phyloP scores from a whole-genome alignment of 2,888 invertebrate genomes.

The Eumerus sabulonum region DNA sequence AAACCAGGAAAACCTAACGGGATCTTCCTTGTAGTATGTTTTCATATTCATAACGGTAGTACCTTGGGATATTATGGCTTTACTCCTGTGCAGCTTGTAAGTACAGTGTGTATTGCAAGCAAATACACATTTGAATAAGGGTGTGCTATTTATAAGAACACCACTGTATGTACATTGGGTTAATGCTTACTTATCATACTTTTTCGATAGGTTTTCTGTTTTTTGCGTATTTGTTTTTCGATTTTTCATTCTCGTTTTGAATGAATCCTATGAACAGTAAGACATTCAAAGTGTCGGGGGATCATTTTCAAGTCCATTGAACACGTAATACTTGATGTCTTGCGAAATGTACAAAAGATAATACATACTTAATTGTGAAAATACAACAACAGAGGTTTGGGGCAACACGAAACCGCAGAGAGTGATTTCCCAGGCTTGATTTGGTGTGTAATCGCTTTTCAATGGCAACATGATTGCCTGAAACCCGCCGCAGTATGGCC shows the following conservation, averaged over 20 bases:
- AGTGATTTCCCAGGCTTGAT: slow-evolving; percentile 35
- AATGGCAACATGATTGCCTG: slow-evolving; percentile 48
- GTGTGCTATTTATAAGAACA: no score
- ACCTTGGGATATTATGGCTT: no score
- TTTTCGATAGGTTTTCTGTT: slow-evolving; percentile 1
- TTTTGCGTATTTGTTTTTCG: slow-evolving; percentile 13
- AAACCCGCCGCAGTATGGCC: slow-evolving; percentile 15
- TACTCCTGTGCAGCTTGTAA: no score
- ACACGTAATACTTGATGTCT: slow-evolving; percentile 54
- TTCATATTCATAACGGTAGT: no score
- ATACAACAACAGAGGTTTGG: slow-evolving; percentile 13
- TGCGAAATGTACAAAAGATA: slow-evolving; percentile 47
- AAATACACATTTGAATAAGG: no score
- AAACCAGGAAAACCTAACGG: no score
- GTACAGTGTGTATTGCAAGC: no score
- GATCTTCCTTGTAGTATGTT: no score
- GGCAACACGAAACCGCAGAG: slow-evolving; percentile 44
- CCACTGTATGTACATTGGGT: no score
- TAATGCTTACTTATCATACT: no score
- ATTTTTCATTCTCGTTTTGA: slow-evolving; percentile 16
- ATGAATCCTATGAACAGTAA: slow-evolving; percentile 5
- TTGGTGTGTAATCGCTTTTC: slow-evolving; percentile 43
- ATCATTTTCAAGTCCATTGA: slow-evolving; percentile 60
- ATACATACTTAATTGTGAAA: slow-evolving; percentile 17
- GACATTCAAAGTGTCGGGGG: slow-evolving; percentile 15